Conservation (phyloP, 2,888 invertebrate species). For the Chrysolina haemoptera region DNA sequence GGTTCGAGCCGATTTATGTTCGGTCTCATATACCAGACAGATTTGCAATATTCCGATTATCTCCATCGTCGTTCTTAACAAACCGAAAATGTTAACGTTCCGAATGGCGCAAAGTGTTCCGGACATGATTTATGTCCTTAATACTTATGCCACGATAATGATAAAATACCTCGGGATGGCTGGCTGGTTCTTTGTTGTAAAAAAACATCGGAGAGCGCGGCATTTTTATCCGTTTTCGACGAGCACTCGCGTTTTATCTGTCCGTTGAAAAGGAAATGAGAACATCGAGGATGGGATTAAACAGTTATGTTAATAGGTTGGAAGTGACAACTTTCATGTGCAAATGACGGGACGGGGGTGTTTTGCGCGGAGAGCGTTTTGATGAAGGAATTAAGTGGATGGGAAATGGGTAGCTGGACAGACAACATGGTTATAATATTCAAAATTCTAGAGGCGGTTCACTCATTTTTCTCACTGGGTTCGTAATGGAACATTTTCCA, state of each 20-base stretch:
- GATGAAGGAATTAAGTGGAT: background rate
- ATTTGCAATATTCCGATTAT: slow-evolving; percentile 23
- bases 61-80: slow-evolving; percentile 6
- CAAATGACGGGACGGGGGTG: background rate
- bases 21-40: slow-evolving; percentile 1
- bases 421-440: no score
- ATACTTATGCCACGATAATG: slow-evolving; percentile 40
- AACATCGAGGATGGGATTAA: slow-evolving; percentile 13
- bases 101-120: slow-evolving; percentile 41
- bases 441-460: no score
- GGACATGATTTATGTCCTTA: slow-evolving; percentile 37
- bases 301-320: slow-evolving; percentile 21
- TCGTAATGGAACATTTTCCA: no score
- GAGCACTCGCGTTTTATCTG: slow-evolving; percentile 14
- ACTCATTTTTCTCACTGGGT: no score
- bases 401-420: background rate
- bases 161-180: slow-evolving; percentile 37
- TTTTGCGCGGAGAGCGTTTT: background rate
- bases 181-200: slow-evolving; percentile 30
- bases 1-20: background rate
- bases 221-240: slow-evolving; percentile 22
- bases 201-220: slow-evolving; percentile 26
- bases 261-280: slow-evolving; percentile 15
- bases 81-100: slow-evolving; percentile 40
- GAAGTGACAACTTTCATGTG: slow-evolving; percentile 19